These are phyloP conservation scores for Tetramorium parvispinum DNA, from an alignment of 1,140 invertebrate species.

Conservation along the genomic window DNA sequence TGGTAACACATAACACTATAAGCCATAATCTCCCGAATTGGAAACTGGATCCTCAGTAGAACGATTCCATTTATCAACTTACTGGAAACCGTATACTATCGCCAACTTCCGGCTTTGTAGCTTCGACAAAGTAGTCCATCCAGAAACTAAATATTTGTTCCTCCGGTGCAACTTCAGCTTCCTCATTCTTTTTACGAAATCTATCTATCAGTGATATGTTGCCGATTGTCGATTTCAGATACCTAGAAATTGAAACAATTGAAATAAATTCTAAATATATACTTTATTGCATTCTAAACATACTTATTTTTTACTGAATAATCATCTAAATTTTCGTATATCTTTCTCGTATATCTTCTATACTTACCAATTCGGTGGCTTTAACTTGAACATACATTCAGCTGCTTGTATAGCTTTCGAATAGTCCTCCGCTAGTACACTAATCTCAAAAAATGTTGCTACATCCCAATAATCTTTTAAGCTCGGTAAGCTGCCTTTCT, in stretches of 20 bases:
- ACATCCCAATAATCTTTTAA: slow-evolving; percentile 99
- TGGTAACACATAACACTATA: slow-evolving; percentile 74
- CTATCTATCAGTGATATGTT: slow-evolving; percentile 98
- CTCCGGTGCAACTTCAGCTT: slow-evolving; percentile 89
- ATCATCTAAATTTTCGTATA: not conserved
- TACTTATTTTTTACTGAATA: not conserved
- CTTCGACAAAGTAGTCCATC: slow-evolving; percentile 99
- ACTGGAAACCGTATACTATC: slow-evolving; percentile 96
- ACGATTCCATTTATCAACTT: slow-evolving; percentile 84
- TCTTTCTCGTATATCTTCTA: not conserved
- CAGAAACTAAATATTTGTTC: slow-evolving; percentile 98
- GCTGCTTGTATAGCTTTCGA: slow-evolving; percentile 98
- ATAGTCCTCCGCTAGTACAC: slow-evolving; percentile 98
- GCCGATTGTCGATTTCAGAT: slow-evolving; percentile 98
- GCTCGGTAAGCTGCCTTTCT: slow-evolving; percentile 97
- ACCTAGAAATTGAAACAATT: slow-evolving; percentile 86
- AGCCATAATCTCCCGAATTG: slow-evolving; percentile 75
- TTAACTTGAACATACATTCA: slow-evolving; percentile 99
- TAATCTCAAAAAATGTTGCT: slow-evolving; percentile 99
- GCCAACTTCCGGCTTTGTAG: slow-evolving; percentile 92
- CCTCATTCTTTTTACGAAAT: slow-evolving; percentile 94
- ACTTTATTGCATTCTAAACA: not conserved
- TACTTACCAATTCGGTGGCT: slow-evolving; percentile 97
- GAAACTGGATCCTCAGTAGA: slow-evolving; percentile 74
- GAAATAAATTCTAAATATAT: not conserved